Evolutionary conservation across 2,113 vertebrate genomes (phyloP).

Genomic region (Xyrauchen texanus): DNA sequence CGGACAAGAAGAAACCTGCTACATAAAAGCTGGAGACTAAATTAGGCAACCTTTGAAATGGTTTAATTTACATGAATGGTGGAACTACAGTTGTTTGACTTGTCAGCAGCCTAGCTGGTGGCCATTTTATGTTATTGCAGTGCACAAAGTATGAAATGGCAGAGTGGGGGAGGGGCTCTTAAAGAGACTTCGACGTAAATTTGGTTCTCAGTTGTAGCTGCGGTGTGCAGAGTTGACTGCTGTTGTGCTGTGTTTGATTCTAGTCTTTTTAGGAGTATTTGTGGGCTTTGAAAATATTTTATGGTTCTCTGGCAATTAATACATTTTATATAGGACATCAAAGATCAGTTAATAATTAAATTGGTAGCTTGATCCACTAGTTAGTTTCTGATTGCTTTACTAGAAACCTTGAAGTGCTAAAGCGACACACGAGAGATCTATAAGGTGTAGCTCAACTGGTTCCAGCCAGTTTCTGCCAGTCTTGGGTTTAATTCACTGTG

Average conservation of each 20-base stretch:
- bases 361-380: background rate
- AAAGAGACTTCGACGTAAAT: constrained; percentile 15
- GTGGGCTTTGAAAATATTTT: background rate
- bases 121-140: constrained; percentile 59
- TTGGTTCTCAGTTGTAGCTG: background rate
- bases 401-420: background rate
- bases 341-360: background rate
- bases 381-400: background rate
- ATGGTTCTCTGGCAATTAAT: background rate
- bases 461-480: constrained; percentile 31
- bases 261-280: background rate
- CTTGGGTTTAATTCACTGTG: constrained; percentile 30
- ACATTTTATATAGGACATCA: background rate
- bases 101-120: constrained; percentile 32
- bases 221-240: background rate
- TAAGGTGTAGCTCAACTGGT: constrained; percentile 29
- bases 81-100: constrained; percentile 6
- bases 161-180: constrained; percentile 22
- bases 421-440: background rate
- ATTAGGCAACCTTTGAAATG: background rate
- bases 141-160: constrained; percentile 29
- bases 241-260: background rate
- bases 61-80: constrained; percentile 22
- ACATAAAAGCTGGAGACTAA: background rate
- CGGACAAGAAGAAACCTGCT: background rate